phyloP scores from a whole-genome alignment of 2,888 invertebrate genomes.

The Oasisia sp. region DNA sequence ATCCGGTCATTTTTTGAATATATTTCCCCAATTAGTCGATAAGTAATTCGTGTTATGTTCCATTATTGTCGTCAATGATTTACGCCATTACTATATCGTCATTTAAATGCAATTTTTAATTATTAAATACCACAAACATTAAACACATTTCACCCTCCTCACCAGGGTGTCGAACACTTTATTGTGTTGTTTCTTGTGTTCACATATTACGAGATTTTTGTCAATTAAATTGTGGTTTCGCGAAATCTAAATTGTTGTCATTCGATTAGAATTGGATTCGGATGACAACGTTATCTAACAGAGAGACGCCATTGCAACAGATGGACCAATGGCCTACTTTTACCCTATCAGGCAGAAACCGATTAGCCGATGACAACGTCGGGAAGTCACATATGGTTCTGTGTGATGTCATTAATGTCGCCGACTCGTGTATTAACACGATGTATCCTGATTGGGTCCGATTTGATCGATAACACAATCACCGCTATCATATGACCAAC shows the following conservation, averaged over 20 bases:
- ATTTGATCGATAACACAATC: background rate
- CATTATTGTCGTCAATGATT: too few species aligned
- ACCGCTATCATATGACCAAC: background rate
- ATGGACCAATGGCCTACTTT: background rate
- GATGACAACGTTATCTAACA: background rate
- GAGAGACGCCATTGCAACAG: background rate
- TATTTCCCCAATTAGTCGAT: too few species aligned
- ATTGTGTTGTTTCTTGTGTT: background rate
- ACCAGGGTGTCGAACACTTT: too few species aligned
- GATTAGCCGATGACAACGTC: background rate
- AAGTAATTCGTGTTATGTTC: too few species aligned
- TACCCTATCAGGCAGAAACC: background rate
- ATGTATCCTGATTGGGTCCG: background rate
- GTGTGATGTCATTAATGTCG: background rate
- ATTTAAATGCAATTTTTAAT: too few species aligned
- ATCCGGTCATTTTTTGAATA: too few species aligned
- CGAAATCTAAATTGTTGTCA: background rate
- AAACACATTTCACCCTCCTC: too few species aligned
- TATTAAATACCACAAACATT: too few species aligned
- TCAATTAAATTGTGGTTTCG: background rate
- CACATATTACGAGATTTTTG: background rate
- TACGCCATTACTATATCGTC: too few species aligned
- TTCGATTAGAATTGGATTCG: background rate
- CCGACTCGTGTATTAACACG: background rate
- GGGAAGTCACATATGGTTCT: background rate